A percentile compares a stretch with the other conserved stretches of the same genome.
Conservation (phyloP, 2,113 vertebrate genomes). For the Pelmatolapia mariae region DNA sequence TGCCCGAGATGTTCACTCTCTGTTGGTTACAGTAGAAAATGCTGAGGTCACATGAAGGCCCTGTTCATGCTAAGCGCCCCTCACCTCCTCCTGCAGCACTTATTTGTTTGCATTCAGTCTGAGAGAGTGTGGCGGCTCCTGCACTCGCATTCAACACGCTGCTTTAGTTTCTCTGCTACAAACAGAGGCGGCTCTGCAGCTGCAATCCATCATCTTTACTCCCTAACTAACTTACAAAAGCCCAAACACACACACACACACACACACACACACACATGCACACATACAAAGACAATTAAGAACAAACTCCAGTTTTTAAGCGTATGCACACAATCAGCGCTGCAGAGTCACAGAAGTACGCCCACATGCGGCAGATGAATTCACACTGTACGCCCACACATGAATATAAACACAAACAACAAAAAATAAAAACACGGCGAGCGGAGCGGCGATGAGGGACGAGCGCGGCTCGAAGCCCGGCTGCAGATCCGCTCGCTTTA, state of each 20-base stretch:
- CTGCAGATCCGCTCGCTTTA: neutral
- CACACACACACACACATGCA: neutral
- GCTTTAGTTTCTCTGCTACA: conserved; percentile 7
- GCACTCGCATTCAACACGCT: neutral
- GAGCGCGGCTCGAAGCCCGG: neutral
- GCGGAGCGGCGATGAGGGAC: neutral
- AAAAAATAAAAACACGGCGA: neutral
- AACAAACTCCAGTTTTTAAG: neutral
- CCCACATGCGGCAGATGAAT: neutral
- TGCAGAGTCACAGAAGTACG: neutral
- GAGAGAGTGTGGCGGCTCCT: neutral
- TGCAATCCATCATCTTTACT: conserved; percentile 55
- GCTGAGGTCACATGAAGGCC: neutral
- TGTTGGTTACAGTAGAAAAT: neutral
- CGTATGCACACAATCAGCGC: neutral
- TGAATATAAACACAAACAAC: neutral
- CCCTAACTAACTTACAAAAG: conserved; percentile 8
- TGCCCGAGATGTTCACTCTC: neutral
- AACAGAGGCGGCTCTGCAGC: conserved; percentile 24
- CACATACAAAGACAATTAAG: neutral
- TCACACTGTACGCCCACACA: neutral
- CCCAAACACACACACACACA: neutral
- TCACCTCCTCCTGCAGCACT: neutral
- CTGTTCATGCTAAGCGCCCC: neutral
- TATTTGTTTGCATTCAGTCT: neutral